phyloP scores from a whole-genome alignment of 2,113 vertebrate genomes.

The Emydocephalus ijimae region DNA sequence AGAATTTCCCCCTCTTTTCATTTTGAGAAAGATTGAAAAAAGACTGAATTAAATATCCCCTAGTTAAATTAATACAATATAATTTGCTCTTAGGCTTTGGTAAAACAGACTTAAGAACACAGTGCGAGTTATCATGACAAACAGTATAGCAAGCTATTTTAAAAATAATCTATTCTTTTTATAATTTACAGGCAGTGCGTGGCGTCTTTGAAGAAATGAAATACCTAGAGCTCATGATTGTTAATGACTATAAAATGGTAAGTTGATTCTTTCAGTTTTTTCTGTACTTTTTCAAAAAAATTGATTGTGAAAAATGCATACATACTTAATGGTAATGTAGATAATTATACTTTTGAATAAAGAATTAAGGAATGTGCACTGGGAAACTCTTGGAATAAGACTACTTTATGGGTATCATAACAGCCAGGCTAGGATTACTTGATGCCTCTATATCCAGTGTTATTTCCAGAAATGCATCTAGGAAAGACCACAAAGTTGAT shows the following conservation, averaged over 20 bases:
- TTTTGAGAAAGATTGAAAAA: not conserved
- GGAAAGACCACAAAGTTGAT: not conserved
- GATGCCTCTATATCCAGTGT: not conserved
- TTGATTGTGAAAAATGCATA: not conserved
- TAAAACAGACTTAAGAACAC: not conserved
- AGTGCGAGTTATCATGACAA: not conserved
- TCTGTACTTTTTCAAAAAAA: not conserved
- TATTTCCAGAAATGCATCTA: not conserved
- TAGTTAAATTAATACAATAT: not conserved
- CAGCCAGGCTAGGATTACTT: not conserved
- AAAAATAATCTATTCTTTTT: conserved; percentile 33
- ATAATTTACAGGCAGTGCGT: conserved; percentile 78
- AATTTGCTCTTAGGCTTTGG: not conserved
- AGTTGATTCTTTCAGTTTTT: conserved; percentile 40
- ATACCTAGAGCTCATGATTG: conserved; percentile 95
- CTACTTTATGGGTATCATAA: not conserved
- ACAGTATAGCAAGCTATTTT: not conserved
- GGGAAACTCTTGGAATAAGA: not conserved
- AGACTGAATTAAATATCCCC: not conserved
- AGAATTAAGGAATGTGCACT: not conserved
- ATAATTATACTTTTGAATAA: not conserved
- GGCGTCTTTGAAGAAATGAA: conserved; percentile 95
- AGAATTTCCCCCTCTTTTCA: not conserved
- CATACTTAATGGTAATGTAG: not conserved
- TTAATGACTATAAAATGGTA: conserved; percentile 95